Evolutionary conservation across 2,797 vertebrate genomes (phyloP), one percentile per base, ranked within the genome.

Genomic region (Cyprinella venusta): DNA sequence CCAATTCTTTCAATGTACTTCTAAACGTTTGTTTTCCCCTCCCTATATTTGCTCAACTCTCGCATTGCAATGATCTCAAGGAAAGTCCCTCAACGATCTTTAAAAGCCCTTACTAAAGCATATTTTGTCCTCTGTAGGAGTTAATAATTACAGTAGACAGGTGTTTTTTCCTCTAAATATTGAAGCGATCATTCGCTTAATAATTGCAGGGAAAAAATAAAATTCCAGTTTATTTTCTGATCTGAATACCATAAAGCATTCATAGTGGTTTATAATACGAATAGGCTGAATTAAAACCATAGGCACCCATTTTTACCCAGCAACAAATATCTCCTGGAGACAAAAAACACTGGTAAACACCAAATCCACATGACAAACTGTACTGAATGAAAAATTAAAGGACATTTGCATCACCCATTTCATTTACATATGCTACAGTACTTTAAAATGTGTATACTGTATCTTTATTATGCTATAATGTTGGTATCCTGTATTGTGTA

Each of bases 71-170:
- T 56, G 52, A 75, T 40, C 61, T 78, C 4, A 10, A 12, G 45
- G 64, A n/a, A 79, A 56, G 78, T 70, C 65, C 65, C 54, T 80
- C n/a, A 19, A 10, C 3, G 2, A 76, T 76, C n/a, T 61, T 18
- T 19, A 64, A 64, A 78, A 33, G 18, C 65, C 36, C 65, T 69
- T 64, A 72, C 82, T 48, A 30, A 19, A 30, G 69, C 54, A 69
- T 65, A 2, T 68, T 50, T 68, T 18, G 36, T n/a, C 24, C 26
- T 48, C 48, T 24, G 6, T 68, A 10, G 10, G 7, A 48, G 81
- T 76, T 83, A 81, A 83, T 87, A 33, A 83, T 68, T 72, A 65
- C 54, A 40, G 19, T 13, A 52, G 61, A 42, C 69, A 36, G 36
- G n/a, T 80, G 77, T 82, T n/a, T 68, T 48, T 70, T 79, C 48